A percentile compares a stretch with the other conserved stretches of the same genome.
Conservation (phyloP, 1,140 invertebrate species). For the Heliconius melpomene region DNA sequence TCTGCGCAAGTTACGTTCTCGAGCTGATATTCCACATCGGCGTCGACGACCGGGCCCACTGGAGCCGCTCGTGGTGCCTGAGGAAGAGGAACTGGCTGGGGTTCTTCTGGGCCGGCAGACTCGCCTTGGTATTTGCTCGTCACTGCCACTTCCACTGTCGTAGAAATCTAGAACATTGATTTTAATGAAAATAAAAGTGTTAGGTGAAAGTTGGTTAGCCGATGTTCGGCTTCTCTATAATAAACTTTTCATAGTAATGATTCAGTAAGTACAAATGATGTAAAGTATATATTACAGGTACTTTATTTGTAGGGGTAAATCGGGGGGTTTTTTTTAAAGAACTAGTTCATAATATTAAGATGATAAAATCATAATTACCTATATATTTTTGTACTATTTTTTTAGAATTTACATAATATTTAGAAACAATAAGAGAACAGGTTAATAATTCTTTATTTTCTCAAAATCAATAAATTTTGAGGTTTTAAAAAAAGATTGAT, state of each 20-base stretch:
- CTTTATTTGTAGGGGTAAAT: no score
- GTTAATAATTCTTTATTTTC: no score
- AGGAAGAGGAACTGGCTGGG: constrained; percentile 56
- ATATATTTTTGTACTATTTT: no score
- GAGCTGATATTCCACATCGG: constrained; percentile 84
- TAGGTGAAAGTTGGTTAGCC: constrained; percentile 30
- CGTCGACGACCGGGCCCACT: constrained; percentile 69
- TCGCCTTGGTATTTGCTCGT: constrained; percentile 57
- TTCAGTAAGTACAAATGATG: neutral
- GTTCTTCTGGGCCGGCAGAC: constrained; percentile 55
- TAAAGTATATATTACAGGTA: neutral
- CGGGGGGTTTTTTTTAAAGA: no score
- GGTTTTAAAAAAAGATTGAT: no score
- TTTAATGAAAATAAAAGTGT: constrained; percentile 19
- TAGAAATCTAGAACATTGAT: constrained; percentile 62
- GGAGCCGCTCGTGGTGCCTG: constrained; percentile 48
- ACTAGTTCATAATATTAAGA: no score
- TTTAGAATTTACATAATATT: no score
- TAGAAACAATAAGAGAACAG: no score
- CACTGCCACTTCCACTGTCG: constrained; percentile 68
- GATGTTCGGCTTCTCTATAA: neutral
- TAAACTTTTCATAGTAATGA: neutral
- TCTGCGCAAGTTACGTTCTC: constrained; percentile 91
- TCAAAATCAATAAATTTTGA: no score
- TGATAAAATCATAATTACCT: no score